These are phyloP conservation scores for Hepsetus odoe DNA, from an alignment of 2,113 vertebrate species.

Conservation along the genomic window DNA sequence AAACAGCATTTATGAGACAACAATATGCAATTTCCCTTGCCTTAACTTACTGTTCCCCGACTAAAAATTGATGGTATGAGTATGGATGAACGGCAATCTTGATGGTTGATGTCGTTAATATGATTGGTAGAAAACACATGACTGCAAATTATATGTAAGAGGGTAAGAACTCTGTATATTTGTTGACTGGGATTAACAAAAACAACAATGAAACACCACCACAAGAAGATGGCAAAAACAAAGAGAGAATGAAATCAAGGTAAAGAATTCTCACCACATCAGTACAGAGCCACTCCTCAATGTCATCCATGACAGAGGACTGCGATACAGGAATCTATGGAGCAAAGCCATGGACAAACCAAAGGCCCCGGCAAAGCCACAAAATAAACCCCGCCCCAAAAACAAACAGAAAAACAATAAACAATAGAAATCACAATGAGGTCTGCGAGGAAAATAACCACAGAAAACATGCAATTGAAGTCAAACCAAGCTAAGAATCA, in stretches of 20 bases:
- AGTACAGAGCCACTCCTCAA: constrained; percentile 97
- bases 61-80: constrained; percentile 24
- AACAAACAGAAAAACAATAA: constrained; percentile 65
- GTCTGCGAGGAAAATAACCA: constrained; percentile 55
- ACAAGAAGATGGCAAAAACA: constrained; percentile 33
- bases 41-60: background rate
- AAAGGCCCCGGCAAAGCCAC: constrained; percentile 78
- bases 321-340: constrained; percentile 96
- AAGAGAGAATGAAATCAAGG: constrained; percentile 69
- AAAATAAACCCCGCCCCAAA: constrained; percentile 75
- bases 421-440: constrained; percentile 70
- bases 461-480: constrained; percentile 53
- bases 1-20: constrained; percentile 16
- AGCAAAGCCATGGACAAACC: constrained; percentile 84
- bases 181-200: constrained; percentile 42
- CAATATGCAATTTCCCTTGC: constrained; percentile 16
- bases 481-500: constrained; percentile 40
- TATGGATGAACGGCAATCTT: constrained; percentile 24
- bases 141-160: constrained; percentile 47
- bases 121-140: constrained; percentile 4
- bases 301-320: constrained; percentile 99
- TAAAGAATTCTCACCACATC: constrained; percentile 92
- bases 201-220: constrained; percentile 43
- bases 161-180: constrained; percentile 3
- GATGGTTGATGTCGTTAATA: constrained; percentile 15